Evolutionary conservation across 2,113 vertebrate species (phyloP), one percentile per base, ranked within the genome.

Genomic region (Gila orcuttii): DNA sequence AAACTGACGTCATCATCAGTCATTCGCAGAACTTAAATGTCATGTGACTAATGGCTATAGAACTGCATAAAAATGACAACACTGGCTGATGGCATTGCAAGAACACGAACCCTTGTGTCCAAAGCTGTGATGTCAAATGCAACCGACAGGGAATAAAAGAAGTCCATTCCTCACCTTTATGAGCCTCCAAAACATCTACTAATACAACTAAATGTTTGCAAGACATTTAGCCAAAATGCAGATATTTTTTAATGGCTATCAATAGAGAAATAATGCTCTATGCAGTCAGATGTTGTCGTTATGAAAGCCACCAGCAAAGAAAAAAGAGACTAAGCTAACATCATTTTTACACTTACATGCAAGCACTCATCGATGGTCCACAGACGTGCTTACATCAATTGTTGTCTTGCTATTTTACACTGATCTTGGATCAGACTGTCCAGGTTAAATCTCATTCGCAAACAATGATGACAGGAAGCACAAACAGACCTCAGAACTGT

Each of bases 401-500:
- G 10, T 13, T 6, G 33, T 2, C 74, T 3, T 13, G 8, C 74
- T 4, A 1, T 52, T 52, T 76, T 8, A n/a, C 52, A n/a, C 28
- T 57, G 52, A 78, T 78, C 74, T 59, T 13, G 52, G 6, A n/a
- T 78, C 76, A 23, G 76, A 12, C 10, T 36, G 31, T 28, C 55
- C 76, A n/a, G 9, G 5, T 23, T 17, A 28, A 36, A 59, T 23
- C 15, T n/a, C 1, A n/a, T 36, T 36, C 19, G 23, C 31, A 59
- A 78, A 36, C 50, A 33, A 2, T 6, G 5, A 59, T 6, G 9
- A 59, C 28, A 59, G 9, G 76, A 59, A 39, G 31, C 21, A 39
- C 31, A 79, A 79, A 57, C 76, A 55, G 73, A 76, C 3, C 25
- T 21, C 76, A 79, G 52, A 60, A n/a, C 9, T 23, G 21, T 79